Percentiles rank a stretch among this genome's conserved stretches.
Evolutionary conservation across 2,797 vertebrate genomes (phyloP).

Genomic region (Paratrypauchen microcephalus): DNA sequence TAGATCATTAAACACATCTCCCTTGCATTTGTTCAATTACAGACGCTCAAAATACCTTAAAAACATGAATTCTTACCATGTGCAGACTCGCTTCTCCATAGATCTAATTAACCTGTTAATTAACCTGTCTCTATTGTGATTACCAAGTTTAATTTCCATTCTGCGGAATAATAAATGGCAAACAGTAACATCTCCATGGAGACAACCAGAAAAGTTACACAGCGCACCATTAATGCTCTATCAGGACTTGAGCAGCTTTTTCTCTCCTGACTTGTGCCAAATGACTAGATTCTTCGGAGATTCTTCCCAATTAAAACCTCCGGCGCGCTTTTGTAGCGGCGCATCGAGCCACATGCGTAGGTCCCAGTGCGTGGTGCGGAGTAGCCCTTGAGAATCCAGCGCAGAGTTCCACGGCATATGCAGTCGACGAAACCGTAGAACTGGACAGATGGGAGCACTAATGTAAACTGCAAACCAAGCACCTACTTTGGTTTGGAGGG

Average conservation of each 20-base stretch:
- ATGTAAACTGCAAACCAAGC: slow-evolving; percentile 48
- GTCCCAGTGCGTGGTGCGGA: slow-evolving; percentile 19
- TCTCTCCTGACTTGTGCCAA: neutral
- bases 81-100: too few species aligned
- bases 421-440: slow-evolving; percentile 59
- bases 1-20: too few species aligned
- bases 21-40: too few species aligned
- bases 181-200: too few species aligned
- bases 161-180: too few species aligned
- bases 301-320: slow-evolving; percentile 4
- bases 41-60: too few species aligned
- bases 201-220: neutral
- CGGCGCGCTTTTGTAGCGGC: slow-evolving; percentile 10
- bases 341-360: slow-evolving; percentile 5
- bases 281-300: neutral
- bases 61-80: too few species aligned
- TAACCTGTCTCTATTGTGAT: too few species aligned
- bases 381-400: slow-evolving; percentile 68
- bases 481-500: slow-evolving; percentile 26
- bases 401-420: slow-evolving; percentile 40
- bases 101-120: too few species aligned
- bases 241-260: neutral
- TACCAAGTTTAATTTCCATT: too few species aligned
- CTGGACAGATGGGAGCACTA: slow-evolving; percentile 51
- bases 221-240: neutral